A percentile compares a stretch with the other conserved stretches of the same genome.
Conservation (phyloP, 2,113 vertebrate genomes). For the Ptilorrhoa leucosticta region DNA sequence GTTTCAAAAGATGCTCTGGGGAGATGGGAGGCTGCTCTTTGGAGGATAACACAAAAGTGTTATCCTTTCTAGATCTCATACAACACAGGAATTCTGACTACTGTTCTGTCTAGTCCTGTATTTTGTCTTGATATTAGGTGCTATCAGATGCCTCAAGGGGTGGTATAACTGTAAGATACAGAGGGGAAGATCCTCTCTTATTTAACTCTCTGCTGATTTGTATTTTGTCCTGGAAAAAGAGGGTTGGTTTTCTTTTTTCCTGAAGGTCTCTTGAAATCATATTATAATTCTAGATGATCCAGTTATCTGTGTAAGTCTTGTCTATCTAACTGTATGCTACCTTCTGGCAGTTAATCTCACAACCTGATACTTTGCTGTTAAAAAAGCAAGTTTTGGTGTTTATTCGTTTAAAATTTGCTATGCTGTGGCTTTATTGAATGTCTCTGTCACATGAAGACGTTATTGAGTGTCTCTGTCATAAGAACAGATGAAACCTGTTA, state of each 20-base stretch:
- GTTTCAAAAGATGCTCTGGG: conserved; percentile 25
- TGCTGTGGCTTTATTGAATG: not conserved
- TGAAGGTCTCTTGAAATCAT: not conserved
- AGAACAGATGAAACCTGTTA: not conserved
- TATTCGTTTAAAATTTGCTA: not conserved
- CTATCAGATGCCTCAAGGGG: not conserved
- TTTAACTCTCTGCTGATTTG: not conserved
- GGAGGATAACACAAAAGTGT: not conserved
- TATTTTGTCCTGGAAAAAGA: not conserved
- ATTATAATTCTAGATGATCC: not conserved
- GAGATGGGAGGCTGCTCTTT: not conserved
- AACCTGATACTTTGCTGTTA: not conserved
- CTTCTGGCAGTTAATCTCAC: not conserved
- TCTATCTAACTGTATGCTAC: not conserved
- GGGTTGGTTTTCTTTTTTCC: not conserved
- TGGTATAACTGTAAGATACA: not conserved
- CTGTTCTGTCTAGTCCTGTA: conserved; percentile 25
- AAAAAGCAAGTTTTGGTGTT: not conserved
- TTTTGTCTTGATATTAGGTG: not conserved
- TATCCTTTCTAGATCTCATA: not conserved
- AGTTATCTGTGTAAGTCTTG: not conserved
- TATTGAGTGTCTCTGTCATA: not conserved
- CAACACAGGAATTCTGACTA: not conserved
- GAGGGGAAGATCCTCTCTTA: not conserved
- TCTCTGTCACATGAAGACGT: too few species aligned